Evolutionary conservation across 2,888 invertebrate genomes (phyloP), one percentile per base, ranked within the genome.

Genomic region (Harmothoe impar): DNA sequence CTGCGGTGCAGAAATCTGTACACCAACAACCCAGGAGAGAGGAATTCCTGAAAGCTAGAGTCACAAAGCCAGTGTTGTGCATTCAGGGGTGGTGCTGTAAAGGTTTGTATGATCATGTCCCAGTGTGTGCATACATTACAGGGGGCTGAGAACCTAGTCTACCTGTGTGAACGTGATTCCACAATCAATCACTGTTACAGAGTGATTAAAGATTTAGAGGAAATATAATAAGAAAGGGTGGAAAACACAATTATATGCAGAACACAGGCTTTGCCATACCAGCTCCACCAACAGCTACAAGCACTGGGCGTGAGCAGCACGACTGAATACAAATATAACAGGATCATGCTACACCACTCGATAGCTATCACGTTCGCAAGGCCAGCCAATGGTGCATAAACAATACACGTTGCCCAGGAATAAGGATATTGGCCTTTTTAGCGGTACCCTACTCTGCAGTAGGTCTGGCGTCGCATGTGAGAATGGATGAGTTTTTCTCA

Each of bases 381-480:
- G 72, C 72, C 72, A 72, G 29, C 5, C 31, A 29, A 7, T 29
- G 25, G 72, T 3, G 29, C 31, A 72, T 29, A 72, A 72, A 72
- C 0, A 72, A 29, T 72, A 72, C 72, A 29, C 25, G 72, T 72
- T 1, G n/a, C 29, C 3, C 29, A 72, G 72, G 17, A 72, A 72
- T 72, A 25, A 29, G 72, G 72, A 72, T 72, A 72, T 72, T 72
- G 72, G 72, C 72, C 31, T 29, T 72, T 72, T 72, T 72, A n/a
- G 29, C 25, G 62, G 62, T 25, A 0, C 29, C 17, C 12, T 72
- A 17, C 72, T 29, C 15, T n/a, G 25, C 15, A 29, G 0, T n/a
- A 29, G 29, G 31, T 25, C 0, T 25, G 72, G 72, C 25, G 1
- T 72, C 7, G 72, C 72, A 25, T 72, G 72, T 72, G 20, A 7